Base-by-base conservation (phyloP, 2,888 invertebrate species). In the Callosobruchus maculatus region DNA sequence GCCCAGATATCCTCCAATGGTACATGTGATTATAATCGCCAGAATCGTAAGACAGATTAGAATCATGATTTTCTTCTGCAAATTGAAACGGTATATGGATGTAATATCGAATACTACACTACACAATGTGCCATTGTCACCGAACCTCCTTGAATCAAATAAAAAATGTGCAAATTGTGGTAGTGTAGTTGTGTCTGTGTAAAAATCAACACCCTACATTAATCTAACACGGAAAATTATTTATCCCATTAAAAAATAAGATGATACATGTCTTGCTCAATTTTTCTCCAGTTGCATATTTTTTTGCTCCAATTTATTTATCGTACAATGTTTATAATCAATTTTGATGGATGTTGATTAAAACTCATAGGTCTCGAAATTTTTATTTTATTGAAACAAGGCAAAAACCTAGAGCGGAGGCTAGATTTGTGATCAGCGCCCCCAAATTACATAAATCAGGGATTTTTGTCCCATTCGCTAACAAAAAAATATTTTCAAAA, bases 11-110 rank as follows among this genome's bases (percentile, higher is more conserved):
- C 92, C 90, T 84, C 90, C 92, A 83, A 93, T 90, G 84, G 91
- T 92, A 82, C 92, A 90, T 81, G 93, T 93, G 88, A 94, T 90
- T 87, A 95, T 93, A 89, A 94, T 90, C 88, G 93, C 92, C 90
- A 94, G 91, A 89, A 95, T 92, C 88, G 94, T 91, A 89, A 95
- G 92, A 91, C 95, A 95, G 90, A 95, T 92, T 89, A 95, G 92
- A 92, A 96, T 95, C 93, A 95, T 93, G 90, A 95, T 94, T 92
- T 94, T 93, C 94, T 95, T 95, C 94, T 94, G 93, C 91, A 91
- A 87, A 84, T 81, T 77, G 87, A 84, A 20, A 73, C 21, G 73
- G 77, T 79, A 74, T 71, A 20, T 74, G 30, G 70, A 73, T 75
- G 72, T 70, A 74, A 72, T 68, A 72, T 72, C 30, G 66, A 73